phyloP scores from a whole-genome alignment of 2,888 invertebrate species.

The Pelosia muscerda region DNA sequence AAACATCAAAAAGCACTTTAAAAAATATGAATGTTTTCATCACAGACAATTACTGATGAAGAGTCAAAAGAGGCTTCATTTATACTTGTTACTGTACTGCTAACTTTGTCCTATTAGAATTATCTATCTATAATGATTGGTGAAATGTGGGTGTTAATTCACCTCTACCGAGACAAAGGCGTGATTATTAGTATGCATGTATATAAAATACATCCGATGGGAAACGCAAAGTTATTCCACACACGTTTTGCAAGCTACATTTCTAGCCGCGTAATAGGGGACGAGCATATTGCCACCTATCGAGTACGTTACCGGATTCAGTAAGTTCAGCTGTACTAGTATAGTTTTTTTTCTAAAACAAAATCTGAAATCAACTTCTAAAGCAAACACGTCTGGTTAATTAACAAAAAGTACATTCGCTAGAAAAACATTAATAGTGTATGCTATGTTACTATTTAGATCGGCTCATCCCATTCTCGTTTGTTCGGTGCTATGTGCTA shows the following conservation, averaged over 20 bases:
- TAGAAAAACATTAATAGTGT: slow-evolving; percentile 50
- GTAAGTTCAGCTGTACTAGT: neutral
- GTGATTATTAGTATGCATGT: too few relatives aligned
- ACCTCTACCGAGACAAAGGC: too few relatives aligned
- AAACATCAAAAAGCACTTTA: too few relatives aligned
- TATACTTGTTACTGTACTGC: too few relatives aligned
- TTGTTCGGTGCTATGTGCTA: slow-evolving; percentile 48
- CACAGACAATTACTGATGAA: too few relatives aligned
- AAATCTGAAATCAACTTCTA: neutral
- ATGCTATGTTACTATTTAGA: slow-evolving; percentile 53
- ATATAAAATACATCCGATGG: neutral
- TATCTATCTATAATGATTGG: too few relatives aligned
- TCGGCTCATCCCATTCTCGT: slow-evolving; percentile 55
- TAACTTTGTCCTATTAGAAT: too few relatives aligned
- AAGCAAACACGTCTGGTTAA: slow-evolving; percentile 29
- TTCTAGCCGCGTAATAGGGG: neutral
- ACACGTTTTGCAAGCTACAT: slow-evolving; percentile 1
- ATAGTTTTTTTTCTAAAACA: neutral
- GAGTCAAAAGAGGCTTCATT: too few relatives aligned
- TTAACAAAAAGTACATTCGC: slow-evolving; percentile 46
- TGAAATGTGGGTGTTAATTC: too few relatives aligned
- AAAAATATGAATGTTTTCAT: too few relatives aligned
- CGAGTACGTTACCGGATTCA: neutral
- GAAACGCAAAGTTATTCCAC: neutral
- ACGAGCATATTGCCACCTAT: neutral